phyloP scores from a whole-genome alignment of 2,113 vertebrate species.

The Hippocampus barbouri region DNA sequence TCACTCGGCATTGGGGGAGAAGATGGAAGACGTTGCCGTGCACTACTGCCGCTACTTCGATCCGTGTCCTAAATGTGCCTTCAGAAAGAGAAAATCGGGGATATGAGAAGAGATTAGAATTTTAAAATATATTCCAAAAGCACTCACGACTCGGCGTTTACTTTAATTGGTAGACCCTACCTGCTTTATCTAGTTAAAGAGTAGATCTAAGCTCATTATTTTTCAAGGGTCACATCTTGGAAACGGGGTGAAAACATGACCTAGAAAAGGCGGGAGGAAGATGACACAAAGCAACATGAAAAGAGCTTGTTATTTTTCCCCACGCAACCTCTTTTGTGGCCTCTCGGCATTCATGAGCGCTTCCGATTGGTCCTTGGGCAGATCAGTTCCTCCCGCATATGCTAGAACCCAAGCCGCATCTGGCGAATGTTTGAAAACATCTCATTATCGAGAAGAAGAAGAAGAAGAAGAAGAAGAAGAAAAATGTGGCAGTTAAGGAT shows the following conservation, averaged over 20 bases:
- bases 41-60: not conserved
- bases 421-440: conserved; percentile 15
- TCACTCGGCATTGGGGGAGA: conserved; percentile 36
- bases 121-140: not conserved
- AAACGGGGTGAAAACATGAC: conserved; percentile 3
- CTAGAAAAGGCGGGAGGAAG: not conserved
- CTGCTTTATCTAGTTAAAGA: conserved; percentile 6
- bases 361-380: conserved; percentile 3
- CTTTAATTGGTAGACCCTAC: not conserved
- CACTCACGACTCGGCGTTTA: not conserved
- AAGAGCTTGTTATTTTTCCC: conserved; percentile 5
- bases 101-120: conserved; percentile 4
- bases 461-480: conserved; percentile 2
- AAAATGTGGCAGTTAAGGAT: conserved; percentile 4
- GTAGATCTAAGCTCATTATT: conserved; percentile 17
- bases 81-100: conserved; percentile 4
- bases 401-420: not conserved
- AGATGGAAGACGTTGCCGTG: conserved; percentile 25
- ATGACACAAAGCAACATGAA: conserved; percentile 2
- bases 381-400: conserved; percentile 10
- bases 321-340: not conserved
- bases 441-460: conserved; percentile 37
- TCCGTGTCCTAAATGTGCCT: not conserved
- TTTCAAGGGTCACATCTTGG: conserved; percentile 1
- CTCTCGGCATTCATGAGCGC: not conserved